Evolutionary conservation across 37 sponge, comb jelly and placozoan genomes (phyloP).

Genomic region (Chondrosia reniformis): DNA sequence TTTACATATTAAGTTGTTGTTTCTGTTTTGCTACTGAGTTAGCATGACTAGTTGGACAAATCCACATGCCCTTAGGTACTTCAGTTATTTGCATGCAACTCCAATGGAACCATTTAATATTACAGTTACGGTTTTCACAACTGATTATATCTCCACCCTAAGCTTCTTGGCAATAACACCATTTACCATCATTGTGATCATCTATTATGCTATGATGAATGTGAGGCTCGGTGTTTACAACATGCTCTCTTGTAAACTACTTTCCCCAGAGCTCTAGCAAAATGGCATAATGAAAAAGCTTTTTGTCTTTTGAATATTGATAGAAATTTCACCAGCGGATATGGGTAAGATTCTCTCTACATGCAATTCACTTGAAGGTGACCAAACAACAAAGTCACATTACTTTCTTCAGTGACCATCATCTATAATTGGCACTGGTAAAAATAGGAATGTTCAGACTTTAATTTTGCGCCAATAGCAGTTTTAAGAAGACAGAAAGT

Average conservation of each 20-base stretch:
- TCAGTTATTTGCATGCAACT: not conserved
- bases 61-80: not conserved
- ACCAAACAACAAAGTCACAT: slow-evolving; percentile 30
- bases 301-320: not conserved
- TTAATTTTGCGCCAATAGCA: not conserved
- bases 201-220: not conserved
- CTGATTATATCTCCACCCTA: not conserved
- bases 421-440: slow-evolving; percentile 13
- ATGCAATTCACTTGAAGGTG: not conserved
- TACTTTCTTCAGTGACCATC: slow-evolving; percentile 1
- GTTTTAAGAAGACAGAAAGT: not conserved
- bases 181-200: slow-evolving; percentile 3
- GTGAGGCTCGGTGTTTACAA: not conserved
- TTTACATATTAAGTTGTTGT: not conserved
- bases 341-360: not conserved
- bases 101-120: slow-evolving; percentile 16
- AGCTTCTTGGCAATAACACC: slow-evolving; percentile 25
- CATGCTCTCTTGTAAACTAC: slow-evolving; percentile 7
- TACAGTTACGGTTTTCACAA: not conserved
- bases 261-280: not conserved
- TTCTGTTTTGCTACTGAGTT: not conserved
- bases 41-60: slow-evolving; percentile 17
- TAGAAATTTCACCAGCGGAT: not conserved
- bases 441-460: not conserved
- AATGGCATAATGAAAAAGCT: not conserved